A percentile compares a stretch with the other conserved stretches of the same genome.
Conservation (phyloP, 1,140 invertebrate genomes). For the Caenorhabditis tropicalis region DNA sequence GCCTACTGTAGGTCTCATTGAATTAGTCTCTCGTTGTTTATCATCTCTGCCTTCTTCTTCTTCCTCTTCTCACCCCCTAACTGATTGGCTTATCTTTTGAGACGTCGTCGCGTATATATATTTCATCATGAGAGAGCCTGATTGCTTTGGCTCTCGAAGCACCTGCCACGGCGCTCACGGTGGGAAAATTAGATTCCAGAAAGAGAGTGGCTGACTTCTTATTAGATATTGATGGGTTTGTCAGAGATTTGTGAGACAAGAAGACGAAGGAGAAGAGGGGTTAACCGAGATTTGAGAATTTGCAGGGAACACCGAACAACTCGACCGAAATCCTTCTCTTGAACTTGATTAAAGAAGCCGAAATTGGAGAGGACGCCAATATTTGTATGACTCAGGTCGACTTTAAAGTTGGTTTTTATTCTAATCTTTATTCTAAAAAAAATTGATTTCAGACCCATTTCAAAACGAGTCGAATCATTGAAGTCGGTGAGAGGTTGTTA, state of each 20-base stretch:
- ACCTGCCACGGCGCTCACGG: constrained; percentile 1
- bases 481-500: background rate
- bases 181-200: constrained; percentile 43
- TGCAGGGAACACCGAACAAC: constrained; percentile 47
- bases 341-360: constrained; percentile 57
- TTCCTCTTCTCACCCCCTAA: background rate
- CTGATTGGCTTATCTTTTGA: constrained; percentile 18
- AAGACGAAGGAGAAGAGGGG: background rate
- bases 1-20: constrained; percentile 31
- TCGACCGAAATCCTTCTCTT: constrained; percentile 56
- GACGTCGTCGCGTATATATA: background rate
- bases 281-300: background rate
- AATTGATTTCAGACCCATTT: constrained; percentile 47
- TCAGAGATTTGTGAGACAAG: background rate
- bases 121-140: background rate
- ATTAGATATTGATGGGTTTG: constrained; percentile 44
- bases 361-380: constrained; percentile 52
- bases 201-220: background rate
- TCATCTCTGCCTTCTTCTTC: background rate
- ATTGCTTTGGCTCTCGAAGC: background rate
- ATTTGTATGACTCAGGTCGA: constrained; percentile 46
- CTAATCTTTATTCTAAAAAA: background rate
- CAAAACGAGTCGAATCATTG: constrained; percentile 32
- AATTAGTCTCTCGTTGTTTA: too few relatives aligned
- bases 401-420: constrained; percentile 28